phyloP scores from a whole-genome alignment of 2,113 vertebrate genomes.

The Phalacrocorax pelagicus region DNA sequence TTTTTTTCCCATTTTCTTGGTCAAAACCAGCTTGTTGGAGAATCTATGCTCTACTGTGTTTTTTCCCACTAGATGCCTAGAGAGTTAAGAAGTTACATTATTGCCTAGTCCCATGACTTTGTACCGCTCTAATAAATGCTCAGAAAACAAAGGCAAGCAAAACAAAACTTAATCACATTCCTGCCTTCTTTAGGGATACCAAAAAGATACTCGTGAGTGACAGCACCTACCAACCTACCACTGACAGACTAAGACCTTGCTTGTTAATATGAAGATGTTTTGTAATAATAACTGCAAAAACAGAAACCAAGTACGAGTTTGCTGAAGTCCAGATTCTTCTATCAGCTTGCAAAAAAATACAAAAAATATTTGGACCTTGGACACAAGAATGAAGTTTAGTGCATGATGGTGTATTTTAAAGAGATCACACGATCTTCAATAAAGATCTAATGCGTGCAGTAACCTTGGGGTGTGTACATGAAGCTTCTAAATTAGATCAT shows the following conservation, averaged over 20 bases:
- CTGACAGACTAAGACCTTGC: background rate
- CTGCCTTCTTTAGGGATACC: background rate
- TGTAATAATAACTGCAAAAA: background rate
- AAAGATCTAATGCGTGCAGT: background rate
- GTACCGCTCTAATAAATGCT: background rate
- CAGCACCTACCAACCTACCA: background rate
- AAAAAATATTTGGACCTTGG: background rate
- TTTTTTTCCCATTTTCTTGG: background rate
- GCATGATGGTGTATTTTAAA: background rate
- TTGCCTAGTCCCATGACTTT: background rate
- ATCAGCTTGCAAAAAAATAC: background rate
- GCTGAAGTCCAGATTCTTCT: background rate
- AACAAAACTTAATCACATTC: background rate
- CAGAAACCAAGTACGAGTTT: background rate
- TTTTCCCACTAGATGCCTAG: background rate
- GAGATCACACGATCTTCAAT: background rate
- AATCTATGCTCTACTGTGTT: background rate
- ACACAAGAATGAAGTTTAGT: background rate
- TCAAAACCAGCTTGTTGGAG: background rate
- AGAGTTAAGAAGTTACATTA: background rate
- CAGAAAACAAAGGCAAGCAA: background rate
- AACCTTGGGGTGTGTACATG: background rate
- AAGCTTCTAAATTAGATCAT: background rate
- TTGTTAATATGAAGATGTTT: background rate
- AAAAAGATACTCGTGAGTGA: background rate